Evolutionary conservation across 2,888 invertebrate genomes (phyloP).

Genomic region (Panzeria rudis): DNA sequence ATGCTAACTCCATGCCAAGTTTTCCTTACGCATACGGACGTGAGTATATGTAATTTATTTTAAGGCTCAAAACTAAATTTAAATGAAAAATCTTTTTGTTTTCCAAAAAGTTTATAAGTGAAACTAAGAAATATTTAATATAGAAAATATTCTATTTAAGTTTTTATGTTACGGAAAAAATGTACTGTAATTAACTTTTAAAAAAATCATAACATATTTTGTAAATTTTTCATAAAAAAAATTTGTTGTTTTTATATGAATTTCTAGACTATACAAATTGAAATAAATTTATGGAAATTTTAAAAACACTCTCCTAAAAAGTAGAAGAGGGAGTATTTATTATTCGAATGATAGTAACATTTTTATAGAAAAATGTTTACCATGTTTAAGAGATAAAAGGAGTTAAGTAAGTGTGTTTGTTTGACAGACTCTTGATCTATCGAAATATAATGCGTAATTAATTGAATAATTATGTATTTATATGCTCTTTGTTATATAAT

Average conservation of each 20-base stretch:
- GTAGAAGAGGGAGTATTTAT: background rate
- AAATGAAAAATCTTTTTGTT: slow-evolving; percentile 59
- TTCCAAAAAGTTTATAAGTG: slow-evolving; percentile 57
- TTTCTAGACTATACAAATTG: slow-evolving; percentile 62
- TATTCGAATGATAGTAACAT: slow-evolving; percentile 51
- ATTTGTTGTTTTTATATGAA: slow-evolving; percentile 62
- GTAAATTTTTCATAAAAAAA: slow-evolving; percentile 66
- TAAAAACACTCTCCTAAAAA: slow-evolving; percentile 30
- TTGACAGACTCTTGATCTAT: slow-evolving; percentile 38
- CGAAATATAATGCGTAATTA: slow-evolving; percentile 57
- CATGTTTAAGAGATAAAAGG: slow-evolving; percentile 41
- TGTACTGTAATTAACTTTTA: slow-evolving; percentile 71
- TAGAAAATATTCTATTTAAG: slow-evolving; percentile 65
- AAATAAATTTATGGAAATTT: slow-evolving; percentile 60
- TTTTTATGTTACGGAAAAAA: slow-evolving; percentile 64
- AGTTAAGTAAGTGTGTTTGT: slow-evolving; percentile 33
- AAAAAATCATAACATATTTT: slow-evolving; percentile 66
- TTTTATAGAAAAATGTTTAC: slow-evolving; percentile 42
- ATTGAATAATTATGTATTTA: slow-evolving; percentile 61
- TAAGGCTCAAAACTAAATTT: slow-evolving; percentile 68
- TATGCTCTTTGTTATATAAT: slow-evolving; percentile 65
- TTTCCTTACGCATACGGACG: no score
- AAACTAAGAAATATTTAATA: slow-evolving; percentile 50
- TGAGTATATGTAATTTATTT: slow-evolving; percentile 53
- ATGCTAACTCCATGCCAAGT: no score